Base-by-base conservation (phyloP, 2,888 invertebrate genomes). In the Chesias legatella region DNA sequence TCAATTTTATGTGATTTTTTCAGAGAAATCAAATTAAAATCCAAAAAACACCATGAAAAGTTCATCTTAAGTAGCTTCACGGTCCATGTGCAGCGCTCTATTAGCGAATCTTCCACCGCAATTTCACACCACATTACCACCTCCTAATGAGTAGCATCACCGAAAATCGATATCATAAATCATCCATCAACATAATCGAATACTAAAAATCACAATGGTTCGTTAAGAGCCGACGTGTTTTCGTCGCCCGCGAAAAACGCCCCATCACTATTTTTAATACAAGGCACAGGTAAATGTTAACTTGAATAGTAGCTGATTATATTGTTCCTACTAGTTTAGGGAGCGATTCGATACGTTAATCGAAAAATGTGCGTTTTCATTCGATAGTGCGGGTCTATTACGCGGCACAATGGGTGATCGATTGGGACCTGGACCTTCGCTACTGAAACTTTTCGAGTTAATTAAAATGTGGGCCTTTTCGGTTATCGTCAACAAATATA, bases 241-340 rank as follows among this genome's bases (percentile, higher is more conserved):
- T 47, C 48, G 40, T 32, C 33, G 56, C 25, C 56, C 58, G 64
- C 56, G 23, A 46, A 80, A 83, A 79, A 67, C 59, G 86, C 82
- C 63, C 62, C 58, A 83, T 88, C 86, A 88, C 78, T 58, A 67
- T 76, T 82, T 86, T 88, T 88, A 86, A 86, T 88, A 84, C 69
- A 43, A 35, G 60, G 53, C 53, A 51, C 63, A 60, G 67, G 71
- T 70, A 67, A 67, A n/a, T 8, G 6, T 11, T 1, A 67, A 59
- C 60, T 44, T 64, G 71, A 85, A 86, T 88, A 64, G 82, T 79
- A 74, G 82, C 82, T 86, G 83, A 86, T 88, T 86, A 82, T 84
- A 85, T 86, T 88, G 85, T 88, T 82, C 84, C 73, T 74, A 71
- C 63, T 66, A 63, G 66, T 73, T 72, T 70, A 62, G 79, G 76